Percentiles rank a stretch among this genome's conserved stretches.
Evolutionary conservation across 1,140 invertebrate genomes (phyloP).

Genomic region (Dendrolimus punctatus): DNA sequence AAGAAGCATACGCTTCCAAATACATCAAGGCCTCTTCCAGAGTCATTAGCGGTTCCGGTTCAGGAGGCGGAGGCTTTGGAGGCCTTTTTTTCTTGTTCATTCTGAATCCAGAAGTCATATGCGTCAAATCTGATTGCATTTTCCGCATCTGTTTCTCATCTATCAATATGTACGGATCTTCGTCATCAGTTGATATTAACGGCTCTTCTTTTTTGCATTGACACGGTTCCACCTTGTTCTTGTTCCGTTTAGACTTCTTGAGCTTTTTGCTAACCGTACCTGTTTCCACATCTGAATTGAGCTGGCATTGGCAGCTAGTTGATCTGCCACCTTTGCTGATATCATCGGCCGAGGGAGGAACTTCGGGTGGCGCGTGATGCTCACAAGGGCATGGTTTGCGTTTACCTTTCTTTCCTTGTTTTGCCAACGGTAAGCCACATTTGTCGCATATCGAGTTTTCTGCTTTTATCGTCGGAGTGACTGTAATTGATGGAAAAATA

Average conservation of each 20-base stretch:
- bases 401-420: too few relatives aligned
- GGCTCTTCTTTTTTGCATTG: slow-evolving; percentile 25
- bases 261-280: slow-evolving; percentile 2
- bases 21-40: slow-evolving; percentile 35
- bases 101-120: slow-evolving; percentile 37
- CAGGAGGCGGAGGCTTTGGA: neutral
- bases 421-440: too few relatives aligned
- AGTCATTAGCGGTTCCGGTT: slow-evolving; percentile 16
- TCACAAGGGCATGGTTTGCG: too few relatives aligned
- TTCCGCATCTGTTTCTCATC: slow-evolving; percentile 22
- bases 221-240: slow-evolving; percentile 21
- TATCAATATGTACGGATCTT: slow-evolving; percentile 7
- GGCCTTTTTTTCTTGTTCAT: slow-evolving; percentile 16
- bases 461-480: too few relatives aligned
- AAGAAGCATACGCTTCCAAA: slow-evolving; percentile 14
- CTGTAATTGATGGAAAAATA: too few relatives aligned
- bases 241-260: neutral
- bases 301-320: too few relatives aligned
- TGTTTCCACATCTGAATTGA: neutral
- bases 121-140: slow-evolving; percentile 34
- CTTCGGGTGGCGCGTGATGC: too few relatives aligned
- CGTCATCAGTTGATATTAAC: neutral
- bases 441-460: too few relatives aligned
- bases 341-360: too few relatives aligned
- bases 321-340: too few relatives aligned